Base-by-base conservation (phyloP, 2,888 invertebrate species). In the Orthosia incerta region DNA sequence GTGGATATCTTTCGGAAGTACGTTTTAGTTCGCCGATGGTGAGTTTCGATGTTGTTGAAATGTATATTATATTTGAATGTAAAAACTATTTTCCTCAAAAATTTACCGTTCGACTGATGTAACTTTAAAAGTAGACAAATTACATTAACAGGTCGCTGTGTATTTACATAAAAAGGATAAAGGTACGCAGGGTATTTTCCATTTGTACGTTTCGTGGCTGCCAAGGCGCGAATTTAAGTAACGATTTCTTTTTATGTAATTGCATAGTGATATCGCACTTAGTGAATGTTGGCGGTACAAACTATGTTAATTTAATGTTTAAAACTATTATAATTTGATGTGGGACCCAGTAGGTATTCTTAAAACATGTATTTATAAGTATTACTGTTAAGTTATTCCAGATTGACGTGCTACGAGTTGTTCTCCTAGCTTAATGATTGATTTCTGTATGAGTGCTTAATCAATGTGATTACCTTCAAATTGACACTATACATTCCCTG, bases 311-410 rank as follows among this genome's bases (percentile, higher is more conserved):
- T 92, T 92, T 91, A 87, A 90, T 87, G 73, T 88, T 87, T 87
- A 88, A 86, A 88, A 86, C 88, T 92, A 91, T 90, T 92, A 91
- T 94, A 89, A 91, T 93, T 94, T 92, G 89, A 94, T 87, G 89
- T 90, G 95, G 95, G 95, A 95, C 95, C 95, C 95, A 93, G 92
- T 95, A 95, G 94, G 88, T 95, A 93, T 92, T 93, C 90, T 89
- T 91, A 91, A 92, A 93, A 90, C 87, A 83, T 92, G 90, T 94
- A 94, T 93, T 91, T 92, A 89, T 95, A 94, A 95, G 95, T 95
- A 93, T 94, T 95, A 94, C 89, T 91, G 87, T 93, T 95, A 95
- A 95, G 94, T 95, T 95, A 94, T 94, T 95, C 94, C 94, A 93
- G 90, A 93, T 93, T 92, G 93, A 93, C 92, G 90, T 91, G 93